Evolutionary conservation across 2,888 invertebrate genomes (phyloP), one percentile per base, ranked within the genome.

Genomic region (Leptinotarsa juncta): DNA sequence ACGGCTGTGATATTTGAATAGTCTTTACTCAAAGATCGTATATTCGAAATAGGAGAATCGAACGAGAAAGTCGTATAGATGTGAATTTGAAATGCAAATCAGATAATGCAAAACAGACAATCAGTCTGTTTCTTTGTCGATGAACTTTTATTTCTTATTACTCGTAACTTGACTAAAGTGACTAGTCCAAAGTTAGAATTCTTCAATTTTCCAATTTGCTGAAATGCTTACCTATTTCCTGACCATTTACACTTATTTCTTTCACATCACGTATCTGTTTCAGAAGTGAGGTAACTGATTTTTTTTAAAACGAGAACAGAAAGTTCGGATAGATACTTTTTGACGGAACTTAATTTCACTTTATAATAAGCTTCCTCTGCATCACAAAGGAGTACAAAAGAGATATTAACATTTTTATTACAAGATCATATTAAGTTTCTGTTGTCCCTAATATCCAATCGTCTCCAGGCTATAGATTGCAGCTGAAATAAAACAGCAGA

Each of bases 321-420:
- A 57, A 12, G 20, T n/a, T 57, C 2, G 15, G 0, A 51, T 51
- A 20, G n/a, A n/a, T n/a, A 12, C n/a, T 15, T 23, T 26, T 60
- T 26, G 16, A 23, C 3, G 15, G 23, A 42, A 26, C 42, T 42
- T 55, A 55, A 68, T 55, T 68, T 32, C 42, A 55, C 32, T 55
- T 68, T 68, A 55, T 55, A 68, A 68, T 68, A 42, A 68, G 55
- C 55, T 42, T 68, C 15, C 67, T 42, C 51, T 68, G 55, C 42
- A 42, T 42, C 42, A 68, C 32, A 55, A 55, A 18, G 20, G 55
- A 55, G 42, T 55, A 68, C 42, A 68, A 55, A 55, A 32, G 20
- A 18, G 16, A 23, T 51, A 55, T 55, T 67, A 67, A 14, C 51
- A 26, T 67, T 42, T 42, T 67, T 53, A 67, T 67, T 23, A 32